Evolutionary conservation across 2,113 vertebrate genomes (phyloP), one percentile per base, ranked within the genome.

Genomic region (Misgurnus anguillicaudatus): DNA sequence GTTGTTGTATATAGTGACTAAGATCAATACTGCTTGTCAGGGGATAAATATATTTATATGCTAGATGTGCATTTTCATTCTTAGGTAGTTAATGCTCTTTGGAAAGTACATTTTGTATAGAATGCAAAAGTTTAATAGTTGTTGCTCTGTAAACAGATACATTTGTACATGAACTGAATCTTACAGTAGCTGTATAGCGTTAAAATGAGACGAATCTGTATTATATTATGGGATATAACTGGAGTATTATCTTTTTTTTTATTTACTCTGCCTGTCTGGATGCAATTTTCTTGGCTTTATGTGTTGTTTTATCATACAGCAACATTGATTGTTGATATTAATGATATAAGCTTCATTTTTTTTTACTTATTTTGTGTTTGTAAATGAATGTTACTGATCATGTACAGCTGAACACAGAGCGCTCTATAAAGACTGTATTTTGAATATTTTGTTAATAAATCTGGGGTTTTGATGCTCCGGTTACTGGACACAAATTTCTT

Each of bases 401-500:
- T 92, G 89, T 91, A 91, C 86, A 90, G 86, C 84, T 83, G 77
- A 82, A 78, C 85, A 87, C 78, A 89, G 82, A 89, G 53, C 83
- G 79, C 64, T 88, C 73, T 90, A 86, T 84, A 89, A 86, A 89
- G 83, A 86, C 81, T 90, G 88, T 92, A 86, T 91, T 91, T 92
- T 90, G 69, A 89, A 85, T 91, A 92, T 90, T 91, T 91, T 90
- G 86, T 89, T 90, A 85, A 85, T 85, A 80, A 87, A 87, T 85
- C 75, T 42, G 10, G 87, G 83, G 85, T 89, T 79, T 84, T 87
- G 87, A 87, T 64, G 84, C 82, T 85, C 83, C 66, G 80, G 68
- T 86, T 62, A 71, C 5, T 6, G 77, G 86, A 84, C 84, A 86
- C 88, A 86, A 88, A 78, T 87, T 82, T 85, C 8, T 10, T 11